Evolutionary conservation across 1,140 invertebrate genomes (phyloP).

Genomic region (Pseudomyrmex flavicornis): DNA sequence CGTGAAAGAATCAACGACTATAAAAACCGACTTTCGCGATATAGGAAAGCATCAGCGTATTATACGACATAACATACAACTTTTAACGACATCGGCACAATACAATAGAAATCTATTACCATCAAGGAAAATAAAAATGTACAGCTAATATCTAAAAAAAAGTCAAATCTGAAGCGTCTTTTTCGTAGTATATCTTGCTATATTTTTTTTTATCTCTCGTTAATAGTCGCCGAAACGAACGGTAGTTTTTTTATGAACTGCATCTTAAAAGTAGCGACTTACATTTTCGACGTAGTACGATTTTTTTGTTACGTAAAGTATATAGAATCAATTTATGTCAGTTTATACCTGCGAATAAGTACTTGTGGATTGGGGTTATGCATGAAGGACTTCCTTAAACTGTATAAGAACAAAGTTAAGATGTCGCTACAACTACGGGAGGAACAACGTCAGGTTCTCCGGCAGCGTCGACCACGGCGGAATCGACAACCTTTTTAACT

Average conservation of each 20-base stretch:
- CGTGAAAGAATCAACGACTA: conserved; percentile 17
- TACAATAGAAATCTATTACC: conserved; percentile 12
- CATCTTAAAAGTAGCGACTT: conserved; percentile 80
- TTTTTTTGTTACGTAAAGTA: conserved; percentile 74
- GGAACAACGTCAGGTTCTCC: conserved; percentile 82
- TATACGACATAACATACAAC: conserved; percentile 26
- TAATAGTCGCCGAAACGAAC: conserved; percentile 77
- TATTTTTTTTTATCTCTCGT: conserved; percentile 57
- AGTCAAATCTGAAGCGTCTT: conserved; percentile 76
- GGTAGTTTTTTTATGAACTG: conserved; percentile 76
- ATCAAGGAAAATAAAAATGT: conserved; percentile 17
- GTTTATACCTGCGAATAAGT: conserved; percentile 84
- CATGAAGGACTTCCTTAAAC: conserved; percentile 79
- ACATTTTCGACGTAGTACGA: conserved; percentile 81
- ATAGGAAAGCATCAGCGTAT: conserved; percentile 34
- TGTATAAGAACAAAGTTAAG: conserved; percentile 81
- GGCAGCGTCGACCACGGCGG: conserved; percentile 78
- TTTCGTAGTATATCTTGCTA: conserved; percentile 68
- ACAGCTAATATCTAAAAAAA: conserved; percentile 64
- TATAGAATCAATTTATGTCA: conserved; percentile 79
- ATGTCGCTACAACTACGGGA: conserved; percentile 83
- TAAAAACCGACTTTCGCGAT: conserved; percentile 41
- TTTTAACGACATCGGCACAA: conserved; percentile 18
- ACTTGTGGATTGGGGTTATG: conserved; percentile 80
- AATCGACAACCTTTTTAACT: conserved; percentile 82